Evolutionary conservation across 2,888 invertebrate species (phyloP).

Genomic region (Penaeus monodon): DNA sequence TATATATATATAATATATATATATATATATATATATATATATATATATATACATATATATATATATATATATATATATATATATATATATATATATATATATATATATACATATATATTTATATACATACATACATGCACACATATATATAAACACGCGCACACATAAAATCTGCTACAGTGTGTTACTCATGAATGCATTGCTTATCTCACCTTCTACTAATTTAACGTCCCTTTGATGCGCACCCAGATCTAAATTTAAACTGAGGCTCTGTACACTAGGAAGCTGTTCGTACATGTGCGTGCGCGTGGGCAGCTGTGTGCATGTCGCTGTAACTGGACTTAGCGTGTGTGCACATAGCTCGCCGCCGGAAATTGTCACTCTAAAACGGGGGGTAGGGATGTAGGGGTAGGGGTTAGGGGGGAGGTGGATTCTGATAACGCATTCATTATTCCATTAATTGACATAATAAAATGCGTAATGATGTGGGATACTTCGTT

Average conservation of each 20-base stretch:
- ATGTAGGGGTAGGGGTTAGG: too few relatives aligned
- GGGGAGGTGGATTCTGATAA: too few relatives aligned
- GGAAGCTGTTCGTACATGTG: conserved; percentile 7
- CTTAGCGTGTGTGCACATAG: conserved; percentile 1
- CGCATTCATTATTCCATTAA: too few relatives aligned
- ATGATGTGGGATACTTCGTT: too few relatives aligned
- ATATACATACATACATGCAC: conserved; percentile 14
- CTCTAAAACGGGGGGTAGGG: neutral
- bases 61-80: neutral
- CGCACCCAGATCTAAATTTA: too few relatives aligned
- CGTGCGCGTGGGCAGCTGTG: conserved; percentile 30
- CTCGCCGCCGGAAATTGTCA: neutral
- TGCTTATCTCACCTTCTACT: too few relatives aligned
- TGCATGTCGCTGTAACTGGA: neutral
- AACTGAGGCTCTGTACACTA: too few relatives aligned
- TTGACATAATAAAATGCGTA: too few relatives aligned
- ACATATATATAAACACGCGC: too few relatives aligned
- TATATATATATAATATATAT: conserved; percentile 17
- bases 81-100: conserved; percentile 11
- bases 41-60: neutral
- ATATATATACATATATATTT: conserved; percentile 20
- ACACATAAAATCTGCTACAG: too few relatives aligned
- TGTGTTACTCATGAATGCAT: too few relatives aligned
- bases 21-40: conserved; percentile 5
- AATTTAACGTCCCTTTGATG: too few relatives aligned